These are phyloP conservation scores for Heterodera filipjevi DNA, from an alignment of 2,888 invertebrate species.

Conservation along the genomic window DNA sequence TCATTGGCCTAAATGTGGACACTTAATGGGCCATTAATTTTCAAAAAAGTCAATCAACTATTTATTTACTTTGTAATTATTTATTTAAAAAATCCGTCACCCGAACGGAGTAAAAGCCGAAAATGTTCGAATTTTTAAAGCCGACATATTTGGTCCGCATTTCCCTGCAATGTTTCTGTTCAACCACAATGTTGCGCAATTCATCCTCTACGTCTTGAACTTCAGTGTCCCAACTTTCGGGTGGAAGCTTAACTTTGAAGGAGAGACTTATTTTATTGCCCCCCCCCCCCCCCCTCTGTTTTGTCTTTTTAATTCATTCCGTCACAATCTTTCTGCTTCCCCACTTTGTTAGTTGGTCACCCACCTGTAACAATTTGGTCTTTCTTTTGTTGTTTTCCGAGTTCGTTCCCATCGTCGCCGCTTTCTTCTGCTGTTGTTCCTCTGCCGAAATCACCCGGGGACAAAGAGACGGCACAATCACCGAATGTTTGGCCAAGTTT, in stretches of 20 bases:
- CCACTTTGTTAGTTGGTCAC: no score
- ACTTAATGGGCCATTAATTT: not conserved
- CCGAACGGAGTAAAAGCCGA: not conserved
- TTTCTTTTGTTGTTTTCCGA: not conserved
- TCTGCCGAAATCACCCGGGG: constrained; percentile 8
- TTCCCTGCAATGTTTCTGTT: not conserved
- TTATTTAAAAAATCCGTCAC: not conserved
- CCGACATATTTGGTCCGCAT: not conserved
- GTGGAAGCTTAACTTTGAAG: not conserved
- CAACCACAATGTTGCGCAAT: not conserved
- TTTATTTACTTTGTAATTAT: not conserved
- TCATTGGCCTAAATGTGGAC: not conserved
- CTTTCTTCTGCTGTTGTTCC: not conserved
- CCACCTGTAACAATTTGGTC: not conserved
- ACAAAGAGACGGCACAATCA: constrained; percentile 8
- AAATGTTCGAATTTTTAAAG: not conserved
- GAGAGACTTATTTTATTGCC: no score
- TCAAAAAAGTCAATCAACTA: not conserved
- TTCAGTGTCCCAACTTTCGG: constrained; percentile 4
- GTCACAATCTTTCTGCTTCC: no score
- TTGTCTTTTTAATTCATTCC: no score
- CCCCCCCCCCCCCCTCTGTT: not conserved
- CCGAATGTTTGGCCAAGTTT: not conserved
- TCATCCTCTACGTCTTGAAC: not conserved
- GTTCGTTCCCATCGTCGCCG: not conserved